These are phyloP conservation scores for Xiphydria camelus DNA, from an alignment of 2,888 invertebrate genomes.

Conservation along the genomic window DNA sequence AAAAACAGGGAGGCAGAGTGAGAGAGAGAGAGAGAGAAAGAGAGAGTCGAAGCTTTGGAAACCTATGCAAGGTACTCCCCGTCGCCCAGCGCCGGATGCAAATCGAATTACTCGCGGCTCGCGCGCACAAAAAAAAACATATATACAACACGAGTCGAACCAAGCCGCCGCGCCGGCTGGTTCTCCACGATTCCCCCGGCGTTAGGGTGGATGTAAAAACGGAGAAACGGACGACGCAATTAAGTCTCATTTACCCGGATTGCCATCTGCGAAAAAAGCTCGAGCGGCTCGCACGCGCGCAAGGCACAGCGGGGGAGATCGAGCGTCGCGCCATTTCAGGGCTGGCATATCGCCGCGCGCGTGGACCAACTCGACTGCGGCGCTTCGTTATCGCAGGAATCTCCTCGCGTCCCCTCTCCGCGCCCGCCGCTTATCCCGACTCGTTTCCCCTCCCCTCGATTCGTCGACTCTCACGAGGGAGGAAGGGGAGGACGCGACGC, in stretches of 20 bases:
- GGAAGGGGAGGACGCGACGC: too few species aligned
- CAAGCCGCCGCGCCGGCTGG: too few species aligned
- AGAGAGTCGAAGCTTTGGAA: too few species aligned
- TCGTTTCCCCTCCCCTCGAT: not conserved
- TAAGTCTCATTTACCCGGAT: constrained; percentile 38
- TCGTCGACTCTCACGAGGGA: too few species aligned
- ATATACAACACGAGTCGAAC: too few species aligned
- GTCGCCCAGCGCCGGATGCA: too few species aligned
- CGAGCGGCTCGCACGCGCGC: too few species aligned
- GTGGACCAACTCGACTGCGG: constrained; percentile 8
- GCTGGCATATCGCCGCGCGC: too few species aligned
- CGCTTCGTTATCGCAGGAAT: constrained; percentile 6
- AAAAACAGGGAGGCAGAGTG: too few species aligned
- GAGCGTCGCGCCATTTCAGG: constrained; percentile 1
- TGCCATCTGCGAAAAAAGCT: constrained; percentile 24
- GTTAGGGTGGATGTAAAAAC: not conserved
- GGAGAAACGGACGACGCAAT: constrained; percentile 21
- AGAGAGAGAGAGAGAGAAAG: not conserved
- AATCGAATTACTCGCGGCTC: too few species aligned
- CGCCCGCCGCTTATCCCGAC: not conserved
- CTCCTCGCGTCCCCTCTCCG: not conserved
- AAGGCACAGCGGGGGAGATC: not conserved
- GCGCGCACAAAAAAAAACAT: too few species aligned
- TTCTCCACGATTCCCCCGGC: not conserved
- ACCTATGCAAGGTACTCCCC: too few species aligned